phyloP scores from a whole-genome alignment of 1,140 invertebrate species.

The Drosophila arizonae region DNA sequence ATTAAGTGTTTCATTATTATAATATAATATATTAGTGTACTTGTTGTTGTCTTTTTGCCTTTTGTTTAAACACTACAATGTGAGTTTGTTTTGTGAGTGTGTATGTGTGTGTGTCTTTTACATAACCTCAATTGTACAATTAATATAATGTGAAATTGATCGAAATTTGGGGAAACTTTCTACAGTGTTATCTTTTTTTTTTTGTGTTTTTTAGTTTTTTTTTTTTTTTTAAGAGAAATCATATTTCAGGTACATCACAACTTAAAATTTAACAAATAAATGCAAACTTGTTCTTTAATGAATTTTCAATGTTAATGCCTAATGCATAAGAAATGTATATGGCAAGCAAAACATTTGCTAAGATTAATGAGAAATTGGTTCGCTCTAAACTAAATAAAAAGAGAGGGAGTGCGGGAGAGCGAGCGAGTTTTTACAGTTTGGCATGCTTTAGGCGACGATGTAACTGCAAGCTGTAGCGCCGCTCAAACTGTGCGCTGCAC shows the following conservation, averaged over 20 bases:
- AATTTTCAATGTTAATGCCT: constrained; percentile 63
- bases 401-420: neutral
- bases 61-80: constrained; percentile 16
- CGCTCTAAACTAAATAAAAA: constrained; percentile 14
- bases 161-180: constrained; percentile 31
- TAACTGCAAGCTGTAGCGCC: constrained; percentile 55
- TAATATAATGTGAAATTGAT: constrained; percentile 55
- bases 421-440: constrained; percentile 22
- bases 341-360: constrained; percentile 69
- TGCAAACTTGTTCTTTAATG: constrained; percentile 43
- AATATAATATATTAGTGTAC: constrained; percentile 35
- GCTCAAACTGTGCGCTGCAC: constrained; percentile 57
- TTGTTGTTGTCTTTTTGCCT: constrained; percentile 32
- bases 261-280: constrained; percentile 82
- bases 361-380: constrained; percentile 36
- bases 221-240: constrained; percentile 75
- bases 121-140: constrained; percentile 57
- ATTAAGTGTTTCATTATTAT: constrained; percentile 39
- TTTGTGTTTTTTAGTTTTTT: constrained; percentile 43
- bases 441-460: constrained; percentile 39
- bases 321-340: constrained; percentile 57
- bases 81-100: constrained; percentile 26
- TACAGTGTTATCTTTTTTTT: constrained; percentile 25
- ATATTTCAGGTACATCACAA: constrained; percentile 83
- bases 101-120: constrained; percentile 28